Percentiles rank a stretch among this genome's conserved stretches.
These are phyloP conservation scores for Torymus aiolomorphi DNA, from an alignment of 2,888 invertebrate species.

Conservation along the genomic window DNA sequence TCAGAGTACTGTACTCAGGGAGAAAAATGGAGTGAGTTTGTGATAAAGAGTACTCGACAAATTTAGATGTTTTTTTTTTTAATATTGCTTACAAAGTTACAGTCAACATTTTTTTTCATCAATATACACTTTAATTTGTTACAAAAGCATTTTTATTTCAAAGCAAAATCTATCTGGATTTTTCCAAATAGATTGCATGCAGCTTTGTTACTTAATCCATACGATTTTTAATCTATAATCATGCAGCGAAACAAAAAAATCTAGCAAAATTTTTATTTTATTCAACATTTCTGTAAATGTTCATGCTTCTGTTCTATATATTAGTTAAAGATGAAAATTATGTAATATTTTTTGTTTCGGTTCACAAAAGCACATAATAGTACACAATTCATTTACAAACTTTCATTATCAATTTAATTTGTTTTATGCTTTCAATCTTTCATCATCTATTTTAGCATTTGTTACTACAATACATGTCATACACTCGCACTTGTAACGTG, in stretches of 20 bases:
- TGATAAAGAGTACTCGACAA: constrained; percentile 39
- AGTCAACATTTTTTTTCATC: too few species aligned
- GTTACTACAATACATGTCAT: constrained; percentile 25
- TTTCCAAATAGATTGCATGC: constrained; percentile 26
- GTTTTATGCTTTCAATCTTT: background rate
- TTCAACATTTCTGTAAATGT: background rate
- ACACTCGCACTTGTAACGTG: constrained; percentile 23
- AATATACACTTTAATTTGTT: too few species aligned
- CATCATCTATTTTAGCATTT: constrained; percentile 8
- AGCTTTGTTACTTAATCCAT: background rate
- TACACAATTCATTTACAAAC: background rate
- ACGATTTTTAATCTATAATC: background rate
- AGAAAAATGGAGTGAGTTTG: constrained; percentile 54
- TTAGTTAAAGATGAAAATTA: too few species aligned
- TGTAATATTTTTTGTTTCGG: too few species aligned
- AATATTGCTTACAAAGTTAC: constrained; percentile 37
- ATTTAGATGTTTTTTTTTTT: constrained; percentile 48
- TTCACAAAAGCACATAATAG: too few species aligned
- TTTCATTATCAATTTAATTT: background rate
- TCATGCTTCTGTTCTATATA: too few species aligned
- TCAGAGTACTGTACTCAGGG: constrained; percentile 54
- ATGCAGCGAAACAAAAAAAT: too few species aligned
- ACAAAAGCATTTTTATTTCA: too few species aligned
- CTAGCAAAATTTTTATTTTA: background rate
- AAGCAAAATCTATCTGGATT: too few species aligned